phyloP scores from a whole-genome alignment of 2,797 vertebrate species.

The Cossypha heuglini region DNA sequence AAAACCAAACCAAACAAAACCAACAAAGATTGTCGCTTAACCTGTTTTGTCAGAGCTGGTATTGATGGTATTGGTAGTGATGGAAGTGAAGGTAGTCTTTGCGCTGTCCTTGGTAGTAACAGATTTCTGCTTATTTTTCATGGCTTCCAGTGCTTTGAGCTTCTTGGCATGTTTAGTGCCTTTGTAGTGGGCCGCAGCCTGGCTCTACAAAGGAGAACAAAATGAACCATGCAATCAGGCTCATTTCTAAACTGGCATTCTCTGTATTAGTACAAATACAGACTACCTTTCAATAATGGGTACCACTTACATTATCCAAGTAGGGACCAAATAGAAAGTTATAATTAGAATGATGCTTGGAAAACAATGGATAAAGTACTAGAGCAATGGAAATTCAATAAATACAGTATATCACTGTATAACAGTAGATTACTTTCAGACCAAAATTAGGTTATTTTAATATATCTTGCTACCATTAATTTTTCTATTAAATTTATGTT shows the following conservation, averaged over 20 bases:
- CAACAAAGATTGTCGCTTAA: slow-evolving; percentile 81
- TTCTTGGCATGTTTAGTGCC: slow-evolving; percentile 99
- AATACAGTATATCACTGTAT: not conserved
- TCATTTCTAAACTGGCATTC: slow-evolving; percentile 81
- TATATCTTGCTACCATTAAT: not conserved
- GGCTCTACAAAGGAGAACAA: slow-evolving; percentile 92
- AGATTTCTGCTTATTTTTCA: slow-evolving; percentile 94
- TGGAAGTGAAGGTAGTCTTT: slow-evolving; percentile 85
- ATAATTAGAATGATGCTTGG: slow-evolving; percentile 67
- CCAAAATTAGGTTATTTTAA: not conserved
- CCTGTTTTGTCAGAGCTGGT: slow-evolving; percentile 89
- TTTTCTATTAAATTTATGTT: not conserved
- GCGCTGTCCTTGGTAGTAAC: slow-evolving; percentile 83
- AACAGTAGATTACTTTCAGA: not conserved
- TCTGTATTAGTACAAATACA: slow-evolving; percentile 82
- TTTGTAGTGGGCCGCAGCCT: slow-evolving; percentile 98
- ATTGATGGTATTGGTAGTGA: slow-evolving; percentile 82
- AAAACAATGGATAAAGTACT: slow-evolving; percentile 21
- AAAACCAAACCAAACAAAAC: slow-evolving; percentile 50
- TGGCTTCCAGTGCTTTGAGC: slow-evolving; percentile 94
- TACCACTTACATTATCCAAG: slow-evolving; percentile 66
- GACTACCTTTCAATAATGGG: slow-evolving; percentile 82
- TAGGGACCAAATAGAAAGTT: slow-evolving; percentile 10
- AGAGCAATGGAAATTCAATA: not conserved
- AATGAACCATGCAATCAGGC: slow-evolving; percentile 85